Evolutionary conservation across 2,113 vertebrate species (phyloP), one percentile per base, ranked within the genome.

Genomic region (Petaurus breviceps): DNA sequence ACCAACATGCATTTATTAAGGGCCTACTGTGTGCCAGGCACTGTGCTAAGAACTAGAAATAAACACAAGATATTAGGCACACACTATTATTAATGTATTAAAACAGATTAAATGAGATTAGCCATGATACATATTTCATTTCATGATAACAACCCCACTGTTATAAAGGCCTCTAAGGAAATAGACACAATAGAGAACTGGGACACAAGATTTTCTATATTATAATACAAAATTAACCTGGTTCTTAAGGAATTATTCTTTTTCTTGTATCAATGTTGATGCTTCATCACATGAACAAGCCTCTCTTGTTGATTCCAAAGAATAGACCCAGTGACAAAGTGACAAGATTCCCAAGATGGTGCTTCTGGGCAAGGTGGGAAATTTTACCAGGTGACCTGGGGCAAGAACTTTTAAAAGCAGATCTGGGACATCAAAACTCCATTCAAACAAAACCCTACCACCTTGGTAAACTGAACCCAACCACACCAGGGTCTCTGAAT

Each of bases 201-300:
- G 43, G 37, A 8, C n/a, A 0, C 26, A 51, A 7, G 49, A 89
- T 92, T 92, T 26, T 92, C 23, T 51, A 24, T 94, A 68, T 95
- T 52, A 68, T 22, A 93, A 94, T 97, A 47, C 94, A 94, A 97
- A 98, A 90, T 92, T 49, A n/a, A 90, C 46, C 93, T 47, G 77
- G 95, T 93, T 97, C 46, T 95, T 22, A 96, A 92, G 2, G 51
- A 53, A 53, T 51, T 93, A 89, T 93, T 93, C 37, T 89, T 96
- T 96, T 96, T 47, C 93, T 68, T 96, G 93, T n/a, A 37, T 77
- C 97, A 93, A 96, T 95, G 94, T 51, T 98, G 93, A 96, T 95
- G 94, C 51, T 98, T 96, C 53, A 90, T 89, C 55, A 10, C 25
- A 92, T 51, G 10, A 22, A 26, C 1, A 97, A 92, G 77, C 90